Percentiles rank a stretch among this genome's conserved stretches.
Conservation (phyloP, 1,140 invertebrate genomes). For the Drosophila chauvacae region DNA sequence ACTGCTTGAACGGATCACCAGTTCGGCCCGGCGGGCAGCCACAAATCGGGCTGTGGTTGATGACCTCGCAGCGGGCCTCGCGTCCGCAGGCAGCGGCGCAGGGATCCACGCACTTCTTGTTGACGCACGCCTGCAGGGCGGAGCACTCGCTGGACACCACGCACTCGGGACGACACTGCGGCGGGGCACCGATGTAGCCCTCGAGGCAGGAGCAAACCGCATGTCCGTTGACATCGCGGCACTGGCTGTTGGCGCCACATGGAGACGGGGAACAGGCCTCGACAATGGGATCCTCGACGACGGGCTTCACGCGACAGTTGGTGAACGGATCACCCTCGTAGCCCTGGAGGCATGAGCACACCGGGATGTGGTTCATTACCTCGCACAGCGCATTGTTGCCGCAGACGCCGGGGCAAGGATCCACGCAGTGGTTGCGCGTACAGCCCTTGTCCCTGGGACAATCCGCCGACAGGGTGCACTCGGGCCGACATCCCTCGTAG, state of each 20-base stretch:
- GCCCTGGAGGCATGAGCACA: conserved; percentile 90
- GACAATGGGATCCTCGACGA: conserved; percentile 86
- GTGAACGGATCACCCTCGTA: conserved; percentile 93
- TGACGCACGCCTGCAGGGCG: conserved; percentile 91
- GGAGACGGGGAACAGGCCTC: conserved; percentile 90
- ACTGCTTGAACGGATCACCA: conserved; percentile 93
- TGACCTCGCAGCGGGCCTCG: conserved; percentile 93
- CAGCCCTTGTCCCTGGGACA: conserved; percentile 92
- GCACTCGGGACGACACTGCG: conserved; percentile 92
- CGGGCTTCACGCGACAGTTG: conserved; percentile 86
- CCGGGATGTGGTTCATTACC: conserved; percentile 93
- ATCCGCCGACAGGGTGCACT: conserved; percentile 92
- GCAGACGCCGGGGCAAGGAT: conserved; percentile 92
- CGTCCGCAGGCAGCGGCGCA: conserved; percentile 92
- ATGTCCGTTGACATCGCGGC: conserved; percentile 88
- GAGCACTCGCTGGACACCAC: conserved; percentile 93
- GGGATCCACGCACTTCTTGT: conserved; percentile 94
- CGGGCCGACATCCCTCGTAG: conserved; percentile 91
- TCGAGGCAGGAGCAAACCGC: conserved; percentile 92
- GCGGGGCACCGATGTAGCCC: conserved; percentile 91
- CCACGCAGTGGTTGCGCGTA: conserved; percentile 91
- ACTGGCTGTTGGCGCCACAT: conserved; percentile 91
- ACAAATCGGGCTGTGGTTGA: conserved; percentile 94
- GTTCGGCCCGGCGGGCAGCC: conserved; percentile 91
- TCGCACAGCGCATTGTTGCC: conserved; percentile 93